Evolutionary conservation across 2,888 invertebrate genomes (phyloP), one percentile per base, ranked within the genome.

Genomic region (Cryptosula pallasiana): DNA sequence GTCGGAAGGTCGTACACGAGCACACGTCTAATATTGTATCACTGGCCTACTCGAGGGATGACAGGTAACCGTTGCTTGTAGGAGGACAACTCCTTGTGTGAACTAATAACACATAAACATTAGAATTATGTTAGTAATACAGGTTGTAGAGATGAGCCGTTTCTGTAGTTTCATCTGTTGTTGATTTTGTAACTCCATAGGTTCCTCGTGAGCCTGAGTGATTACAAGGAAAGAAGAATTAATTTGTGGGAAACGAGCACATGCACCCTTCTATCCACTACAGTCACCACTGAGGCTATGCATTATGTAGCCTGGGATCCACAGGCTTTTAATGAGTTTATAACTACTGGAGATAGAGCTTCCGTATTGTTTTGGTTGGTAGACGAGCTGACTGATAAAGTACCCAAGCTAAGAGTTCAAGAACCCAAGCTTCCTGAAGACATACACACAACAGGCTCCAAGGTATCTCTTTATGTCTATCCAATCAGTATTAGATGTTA

Each of bases 231-330:
- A 55, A 76, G 78, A 71, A 74, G 75, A 23, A 75, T 83, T 13
- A 81, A 80, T 16, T 78, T 83, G 23, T 83, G 83, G 83, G 78
- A 78, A 73, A 81, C 81, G 0, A 71, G 75, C 27, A 78, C 75
- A 63, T 80, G 79, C 73, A 75, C 77, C 25, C 73, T 82, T 27
- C 73, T 82, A 57, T 77, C 81, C 32, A 77, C 77, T 20, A 80
- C 82, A 25, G 75, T 75, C 55, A 77, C 81, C 25, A 77, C 78
- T 20, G 73, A 76, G 32, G 80, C 83, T 2, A 77, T 83, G n/a
- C 79, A 82, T 75, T 78, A 79, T 35, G 72, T 83, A 32, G 76
- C 76, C 69, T 83, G 83, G 82, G 83, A 83, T 75, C 82, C 83
- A 0, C 81, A 76, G 75, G 79, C 80, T 23, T 79, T 79, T 34